Base-by-base conservation (phyloP, 37 sponge, comb jelly and placozoan genomes). In the Sycon ciliatum region DNA sequence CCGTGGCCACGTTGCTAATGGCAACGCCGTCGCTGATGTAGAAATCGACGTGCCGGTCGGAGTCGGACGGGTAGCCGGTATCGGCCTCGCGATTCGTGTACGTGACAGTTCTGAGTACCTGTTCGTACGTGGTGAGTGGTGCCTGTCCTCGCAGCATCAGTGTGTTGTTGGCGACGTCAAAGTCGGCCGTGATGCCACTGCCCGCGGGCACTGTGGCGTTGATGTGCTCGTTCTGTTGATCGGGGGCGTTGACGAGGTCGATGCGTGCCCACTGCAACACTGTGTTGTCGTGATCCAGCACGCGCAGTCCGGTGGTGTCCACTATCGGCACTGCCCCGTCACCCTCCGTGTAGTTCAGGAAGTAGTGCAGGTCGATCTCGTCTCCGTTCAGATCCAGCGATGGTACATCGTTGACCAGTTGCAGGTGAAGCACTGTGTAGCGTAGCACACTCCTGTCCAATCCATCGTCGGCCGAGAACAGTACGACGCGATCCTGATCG, bases 351-450 rank as follows among this genome's bases (percentile, higher is more conserved):
- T 78, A 92, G 18, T 68, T 40, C 1, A 84, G 85, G 65, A 57
- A 78, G 72, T 83, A 83, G 56, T 86, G 75, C 4, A 83, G 7
- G 65, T 80, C 85, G 0, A 80, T 69, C 23, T 74, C 56, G 30
- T 66, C 49, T 13, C 73, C 71, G 55, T 92, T 87, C 26, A 92
- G 76, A 58, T 92, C 88, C 11, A 92, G 78, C 26, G 77, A 55
- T 42, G 93, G 93, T 6, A 75, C 73, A 63, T 92, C 93, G 77
- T 92, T 82, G 55, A 92, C 71, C 22, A 67, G 32, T 37, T 71
- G 32, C 11, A 92, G 77, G 18, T 34, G 38, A 4, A 87, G 70
- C 7, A 75, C 81, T 3, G 82, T 53, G 11, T 65, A 68, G 27
- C 64, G 80, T 2, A 73, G 34, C 0, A 24, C 32, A 36, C 82